phyloP scores from a whole-genome alignment of 2,113 vertebrate genomes.

The Cryptotis parvus region DNA sequence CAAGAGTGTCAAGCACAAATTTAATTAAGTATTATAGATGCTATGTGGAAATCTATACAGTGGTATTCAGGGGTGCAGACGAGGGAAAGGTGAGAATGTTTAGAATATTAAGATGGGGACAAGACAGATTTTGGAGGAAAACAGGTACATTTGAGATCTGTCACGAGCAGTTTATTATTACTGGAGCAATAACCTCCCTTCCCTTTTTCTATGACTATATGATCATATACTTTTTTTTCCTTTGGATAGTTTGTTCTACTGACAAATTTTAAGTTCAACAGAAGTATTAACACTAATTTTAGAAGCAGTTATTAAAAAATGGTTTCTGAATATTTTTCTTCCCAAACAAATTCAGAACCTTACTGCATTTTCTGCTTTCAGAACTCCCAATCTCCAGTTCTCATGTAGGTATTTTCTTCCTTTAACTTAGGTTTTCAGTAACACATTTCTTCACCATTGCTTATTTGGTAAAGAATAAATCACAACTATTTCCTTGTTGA shows the following conservation, averaged over 20 bases:
- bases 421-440: background rate
- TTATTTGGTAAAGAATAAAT: background rate
- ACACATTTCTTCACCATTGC: background rate
- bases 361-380: background rate
- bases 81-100: background rate
- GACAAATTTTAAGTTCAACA: slow-evolving; percentile 10
- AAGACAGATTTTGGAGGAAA: background rate
- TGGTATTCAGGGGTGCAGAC: background rate
- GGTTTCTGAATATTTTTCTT: background rate
- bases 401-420: background rate
- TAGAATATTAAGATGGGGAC: background rate
- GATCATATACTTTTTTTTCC: background rate
- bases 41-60: background rate
- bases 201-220: background rate
- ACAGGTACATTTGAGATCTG: background rate
- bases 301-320: background rate
- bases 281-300: background rate
- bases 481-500: background rate
- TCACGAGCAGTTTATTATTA: background rate
- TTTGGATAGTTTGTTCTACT: background rate
- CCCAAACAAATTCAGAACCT: background rate
- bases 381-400: background rate
- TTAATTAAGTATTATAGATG: background rate
- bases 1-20: background rate
- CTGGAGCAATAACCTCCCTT: no score